These are phyloP conservation scores for Eupithecia pulchellata DNA, from an alignment of 2,888 invertebrate species.

Conservation along the genomic window DNA sequence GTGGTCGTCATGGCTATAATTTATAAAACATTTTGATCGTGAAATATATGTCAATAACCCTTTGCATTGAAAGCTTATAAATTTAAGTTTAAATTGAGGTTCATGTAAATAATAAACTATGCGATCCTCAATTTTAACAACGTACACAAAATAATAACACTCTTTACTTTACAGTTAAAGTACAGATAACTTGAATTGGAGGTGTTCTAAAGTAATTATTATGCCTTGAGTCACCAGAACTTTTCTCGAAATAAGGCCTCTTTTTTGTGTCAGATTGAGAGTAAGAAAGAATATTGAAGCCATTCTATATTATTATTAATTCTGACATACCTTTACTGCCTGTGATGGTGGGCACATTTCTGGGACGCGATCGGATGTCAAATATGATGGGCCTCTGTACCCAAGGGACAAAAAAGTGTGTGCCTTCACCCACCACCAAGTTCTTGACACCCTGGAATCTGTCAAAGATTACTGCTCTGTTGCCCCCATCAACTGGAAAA, in stretches of 20 bases:
- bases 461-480: constrained; percentile 99
- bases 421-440: constrained; percentile 97
- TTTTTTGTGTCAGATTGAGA: not conserved
- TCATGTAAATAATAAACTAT: too few relatives aligned
- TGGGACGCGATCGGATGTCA: constrained; percentile 97
- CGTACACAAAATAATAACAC: too few relatives aligned
- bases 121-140: too few relatives aligned
- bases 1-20: too few relatives aligned
- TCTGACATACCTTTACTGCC: constrained; percentile 94
- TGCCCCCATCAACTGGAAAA: constrained; percentile 97
- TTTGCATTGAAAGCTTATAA: too few relatives aligned
- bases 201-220: not conserved
- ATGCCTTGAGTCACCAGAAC: too few relatives aligned
- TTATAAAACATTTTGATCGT: too few relatives aligned
- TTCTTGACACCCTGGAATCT: constrained; percentile 98
- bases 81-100: too few relatives aligned
- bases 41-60: too few relatives aligned
- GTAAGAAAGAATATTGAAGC: not conserved
- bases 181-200: not conserved
- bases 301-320: not conserved
- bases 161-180: not conserved
- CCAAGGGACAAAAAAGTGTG: constrained; percentile 99
- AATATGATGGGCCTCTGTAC: constrained; percentile 99
- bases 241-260: not conserved
- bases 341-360: constrained; percentile 98